Base-by-base conservation (phyloP, 2,113 vertebrate species). In the Steatornis caripensis region DNA sequence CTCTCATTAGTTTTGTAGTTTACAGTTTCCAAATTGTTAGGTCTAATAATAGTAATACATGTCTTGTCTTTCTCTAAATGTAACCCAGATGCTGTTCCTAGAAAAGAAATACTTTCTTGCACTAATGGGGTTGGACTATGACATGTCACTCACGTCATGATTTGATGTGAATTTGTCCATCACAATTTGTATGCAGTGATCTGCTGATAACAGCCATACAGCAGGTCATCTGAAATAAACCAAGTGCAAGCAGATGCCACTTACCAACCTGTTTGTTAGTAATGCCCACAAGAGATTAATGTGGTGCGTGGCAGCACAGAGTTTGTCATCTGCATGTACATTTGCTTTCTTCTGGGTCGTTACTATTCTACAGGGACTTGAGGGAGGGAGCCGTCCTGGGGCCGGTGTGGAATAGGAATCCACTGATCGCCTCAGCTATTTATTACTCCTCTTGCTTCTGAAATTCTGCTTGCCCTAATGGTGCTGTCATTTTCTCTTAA, bases 341-440 rank as follows among this genome's bases (percentile, higher is more conserved):
- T 83, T 89, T 91, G 27, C 53, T 79, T 76, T 90, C 36, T 65
- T 87, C 27, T 2, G 5, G 43, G 30, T 34, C 1, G 0, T 78
- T 49, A 54, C 12, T 70, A 15, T 9, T 74, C 18, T 49, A 36
- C 17, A 26, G 39, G 22, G 37, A n/a, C 37, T 43, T 57, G 32
- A 36, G 5, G n/a, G 37, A 45, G 12, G 9, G 9, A 54, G 3
- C 8, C 0, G 0, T 32, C 20, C 16, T 0, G 0, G 32, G 15
- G 3, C 81, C 32, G 30, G 18, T 1, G 0, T 46, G 37, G 11
- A 68, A 64, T 58, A 12, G 12, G 18, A 82, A 48, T 26, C 7
- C 6, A 0, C 46, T 62, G 45, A 3, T 84, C 51, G 26, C 22
- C 4, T 5, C 65, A 71, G 15, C 9, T 55, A 36, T 76, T 60